Evolutionary conservation across 1,140 invertebrate species (phyloP).

Genomic region (Papilio glaucus): DNA sequence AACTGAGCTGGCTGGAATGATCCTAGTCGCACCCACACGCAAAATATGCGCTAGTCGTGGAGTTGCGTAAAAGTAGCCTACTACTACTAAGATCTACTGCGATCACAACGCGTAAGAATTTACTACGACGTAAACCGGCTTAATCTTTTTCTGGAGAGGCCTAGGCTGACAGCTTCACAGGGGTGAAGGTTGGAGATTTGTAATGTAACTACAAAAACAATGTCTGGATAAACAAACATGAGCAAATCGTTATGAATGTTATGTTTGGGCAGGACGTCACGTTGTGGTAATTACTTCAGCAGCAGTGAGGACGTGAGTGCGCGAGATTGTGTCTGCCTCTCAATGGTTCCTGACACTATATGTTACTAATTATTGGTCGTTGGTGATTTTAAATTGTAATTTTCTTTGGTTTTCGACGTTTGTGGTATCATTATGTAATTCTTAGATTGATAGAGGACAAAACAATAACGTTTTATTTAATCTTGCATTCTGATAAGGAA

Average conservation of each 20-base stretch:
- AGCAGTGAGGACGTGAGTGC: not conserved
- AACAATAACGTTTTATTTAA: not conserved
- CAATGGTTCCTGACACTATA: not conserved
- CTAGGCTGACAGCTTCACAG: too few species aligned
- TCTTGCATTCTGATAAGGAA: conserved; percentile 1
- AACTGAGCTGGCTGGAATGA: too few species aligned
- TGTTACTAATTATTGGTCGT: not conserved
- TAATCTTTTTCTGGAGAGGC: too few species aligned
- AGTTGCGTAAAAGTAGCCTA: too few species aligned
- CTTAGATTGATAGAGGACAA: not conserved
- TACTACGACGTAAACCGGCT: too few species aligned
- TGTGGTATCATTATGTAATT: not conserved
- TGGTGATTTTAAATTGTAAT: not conserved
- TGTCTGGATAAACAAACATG: not conserved
- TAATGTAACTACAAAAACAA: too few species aligned
- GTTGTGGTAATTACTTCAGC: not conserved
- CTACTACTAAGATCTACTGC: too few species aligned
- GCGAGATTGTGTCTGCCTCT: not conserved
- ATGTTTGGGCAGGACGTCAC: conserved; percentile 1
- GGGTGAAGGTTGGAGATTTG: too few species aligned
- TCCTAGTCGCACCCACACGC: too few species aligned
- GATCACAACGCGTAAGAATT: not conserved
- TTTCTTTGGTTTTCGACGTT: not conserved
- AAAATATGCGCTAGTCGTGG: too few species aligned
- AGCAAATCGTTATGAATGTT: not conserved